Evolutionary conservation across 2,113 vertebrate species (phyloP).

Genomic region (Mastomys natalensis): DNA sequence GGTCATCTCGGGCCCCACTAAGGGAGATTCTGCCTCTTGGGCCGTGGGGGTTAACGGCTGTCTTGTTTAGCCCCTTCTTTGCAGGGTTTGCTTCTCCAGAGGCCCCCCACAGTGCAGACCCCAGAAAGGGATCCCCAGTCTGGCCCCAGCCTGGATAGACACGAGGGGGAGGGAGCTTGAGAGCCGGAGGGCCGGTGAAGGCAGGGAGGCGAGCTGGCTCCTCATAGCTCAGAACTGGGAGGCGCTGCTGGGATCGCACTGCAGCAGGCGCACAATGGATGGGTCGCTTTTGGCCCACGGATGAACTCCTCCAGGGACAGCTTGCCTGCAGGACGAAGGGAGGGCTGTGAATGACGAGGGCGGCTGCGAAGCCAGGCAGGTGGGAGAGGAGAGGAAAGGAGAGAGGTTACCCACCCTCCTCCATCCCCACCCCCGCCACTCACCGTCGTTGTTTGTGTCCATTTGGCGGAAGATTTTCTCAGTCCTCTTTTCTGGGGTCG

Average conservation of each 20-base stretch:
- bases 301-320: conserved; percentile 99
- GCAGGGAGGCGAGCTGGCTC: conserved; percentile 52
- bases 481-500: conserved; percentile 98
- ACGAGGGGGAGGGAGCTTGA: conserved; percentile 70
- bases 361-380: neutral
- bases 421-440: conserved; percentile 58
- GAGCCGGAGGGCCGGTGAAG: conserved; percentile 59
- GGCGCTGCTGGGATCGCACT: conserved; percentile 98
- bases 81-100: conserved; percentile 25
- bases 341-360: neutral
- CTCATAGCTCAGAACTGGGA: conserved; percentile 91
- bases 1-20: fast-evolving
- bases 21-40: neutral
- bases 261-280: conserved; percentile 98
- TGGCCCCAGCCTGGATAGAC: conserved; percentile 70
- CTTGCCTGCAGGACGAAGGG: conserved; percentile 89
- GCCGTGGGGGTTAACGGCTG: neutral
- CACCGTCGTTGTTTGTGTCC: conserved; percentile 99
- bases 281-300: conserved; percentile 98
- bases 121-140: neutral
- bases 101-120: conserved; percentile 25
- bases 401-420: neutral
- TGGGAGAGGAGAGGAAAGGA: neutral
- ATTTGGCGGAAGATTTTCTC: conserved; percentile 99
- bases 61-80: neutral